These are phyloP conservation scores for Cenopis cana DNA, from an alignment of 2,888 invertebrate species.

Conservation along the genomic window DNA sequence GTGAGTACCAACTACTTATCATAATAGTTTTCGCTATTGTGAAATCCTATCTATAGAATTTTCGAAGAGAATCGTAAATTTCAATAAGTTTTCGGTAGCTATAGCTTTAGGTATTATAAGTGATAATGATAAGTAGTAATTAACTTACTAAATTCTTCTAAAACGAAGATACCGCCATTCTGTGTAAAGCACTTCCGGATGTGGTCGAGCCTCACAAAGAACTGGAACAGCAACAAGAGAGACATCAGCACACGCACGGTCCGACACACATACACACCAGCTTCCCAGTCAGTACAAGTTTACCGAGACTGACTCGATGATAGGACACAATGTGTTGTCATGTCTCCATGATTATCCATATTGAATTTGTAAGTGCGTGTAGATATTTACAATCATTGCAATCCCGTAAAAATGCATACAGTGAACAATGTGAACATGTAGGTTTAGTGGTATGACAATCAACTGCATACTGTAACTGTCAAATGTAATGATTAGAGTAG, in stretches of 20 bases:
- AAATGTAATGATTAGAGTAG: neutral
- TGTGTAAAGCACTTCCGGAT: slow-evolving; percentile 99
- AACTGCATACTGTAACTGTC: slow-evolving; percentile 1
- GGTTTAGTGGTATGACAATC: neutral
- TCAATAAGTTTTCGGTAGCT: neutral
- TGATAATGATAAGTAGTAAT: too few relatives aligned
- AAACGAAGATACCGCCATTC: slow-evolving; percentile 99
- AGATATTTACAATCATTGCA: neutral
- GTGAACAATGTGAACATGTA: neutral
- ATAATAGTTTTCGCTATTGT: neutral
- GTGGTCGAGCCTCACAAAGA: slow-evolving; percentile 99
- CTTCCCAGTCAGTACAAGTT: neutral
- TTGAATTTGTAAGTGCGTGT: neutral
- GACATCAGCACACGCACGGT: slow-evolving; percentile 1
- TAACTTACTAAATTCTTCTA: slow-evolving; percentile 99
- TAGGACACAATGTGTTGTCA: too few relatives aligned
- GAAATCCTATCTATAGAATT: neutral
- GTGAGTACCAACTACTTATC: too few relatives aligned
- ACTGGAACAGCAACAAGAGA: slow-evolving; percentile 90
- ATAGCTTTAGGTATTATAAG: too few relatives aligned
- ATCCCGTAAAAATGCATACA: neutral
- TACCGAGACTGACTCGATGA: neutral
- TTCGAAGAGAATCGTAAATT: too few relatives aligned
- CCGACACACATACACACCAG: neutral
- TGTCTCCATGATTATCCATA: neutral